Percentiles rank a stretch among this genome's conserved stretches.
Evolutionary conservation across 1,140 invertebrate species (phyloP).

Genomic region (Thaumatotibia leucotreta): DNA sequence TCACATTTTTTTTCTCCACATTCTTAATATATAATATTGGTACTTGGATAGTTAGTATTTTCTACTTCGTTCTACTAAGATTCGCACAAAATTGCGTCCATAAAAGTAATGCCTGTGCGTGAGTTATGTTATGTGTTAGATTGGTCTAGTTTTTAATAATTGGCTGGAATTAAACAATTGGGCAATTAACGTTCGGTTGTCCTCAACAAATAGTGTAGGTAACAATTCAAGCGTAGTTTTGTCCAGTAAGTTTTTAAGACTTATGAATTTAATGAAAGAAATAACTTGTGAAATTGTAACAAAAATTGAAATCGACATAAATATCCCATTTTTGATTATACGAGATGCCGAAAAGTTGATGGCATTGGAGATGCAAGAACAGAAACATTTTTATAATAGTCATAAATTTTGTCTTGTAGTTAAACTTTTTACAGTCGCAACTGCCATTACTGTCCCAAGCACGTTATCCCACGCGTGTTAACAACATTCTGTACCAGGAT

Average conservation of each 20-base stretch:
- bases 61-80: no score
- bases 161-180: constrained; percentile 11
- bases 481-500: constrained; percentile 22
- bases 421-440: background rate
- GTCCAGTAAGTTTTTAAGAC: no score
- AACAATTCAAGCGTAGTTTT: background rate
- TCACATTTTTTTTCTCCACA: no score
- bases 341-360: background rate
- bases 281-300: background rate
- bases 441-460: background rate
- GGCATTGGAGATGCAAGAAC: background rate
- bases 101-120: background rate
- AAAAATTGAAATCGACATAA: no score
- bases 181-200: background rate
- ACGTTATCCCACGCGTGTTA: background rate
- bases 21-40: no score
- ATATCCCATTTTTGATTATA: no score
- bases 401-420: background rate
- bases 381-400: background rate
- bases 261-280: no score
- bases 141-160: background rate
- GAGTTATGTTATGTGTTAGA: background rate
- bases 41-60: no score
- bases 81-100: background rate
- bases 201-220: background rate